A percentile compares a stretch with the other conserved stretches of the same genome.
phyloP scores from a whole-genome alignment of 1,140 invertebrate species.

The Agrilus planipennis region DNA sequence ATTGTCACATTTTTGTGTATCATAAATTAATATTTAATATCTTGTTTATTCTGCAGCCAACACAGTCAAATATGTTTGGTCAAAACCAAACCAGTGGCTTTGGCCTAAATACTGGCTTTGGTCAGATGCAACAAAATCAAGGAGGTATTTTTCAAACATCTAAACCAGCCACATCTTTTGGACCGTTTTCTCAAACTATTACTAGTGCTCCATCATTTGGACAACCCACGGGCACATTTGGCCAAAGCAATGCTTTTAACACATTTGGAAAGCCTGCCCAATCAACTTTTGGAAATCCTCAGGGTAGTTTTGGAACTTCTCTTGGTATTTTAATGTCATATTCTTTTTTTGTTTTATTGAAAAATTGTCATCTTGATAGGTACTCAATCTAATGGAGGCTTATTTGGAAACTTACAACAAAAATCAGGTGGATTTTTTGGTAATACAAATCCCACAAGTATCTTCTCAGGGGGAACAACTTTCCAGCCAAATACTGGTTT shows the following conservation, averaged over 20 bases:
- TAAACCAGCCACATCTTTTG: conserved; percentile 12
- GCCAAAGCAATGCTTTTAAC: conserved; percentile 5
- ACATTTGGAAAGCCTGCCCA: conserved; percentile 10
- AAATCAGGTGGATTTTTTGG: conserved; percentile 9
- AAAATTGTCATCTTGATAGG: no score
- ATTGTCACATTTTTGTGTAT: not conserved
- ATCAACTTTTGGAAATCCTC: conserved; percentile 5
- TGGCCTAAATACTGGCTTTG: no score
- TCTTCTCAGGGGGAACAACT: conserved; percentile 1
- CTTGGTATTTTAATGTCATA: not conserved
- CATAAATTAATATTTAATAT: no score
- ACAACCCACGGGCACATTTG: conserved; percentile 5
- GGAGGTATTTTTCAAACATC: conserved; percentile 10
- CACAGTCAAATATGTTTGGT: conserved; percentile 40
- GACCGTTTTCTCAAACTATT: conserved; percentile 11
- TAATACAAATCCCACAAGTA: not conserved
- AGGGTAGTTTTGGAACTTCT: conserved; percentile 16
- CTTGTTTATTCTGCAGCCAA: no score
- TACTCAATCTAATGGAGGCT: conserved; percentile 1
- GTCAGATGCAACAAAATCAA: conserved; percentile 5
- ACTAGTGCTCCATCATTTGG: conserved; percentile 10
- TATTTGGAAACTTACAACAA: conserved; percentile 4
- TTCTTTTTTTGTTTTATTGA: no score
- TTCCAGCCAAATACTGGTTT: conserved; percentile 16
- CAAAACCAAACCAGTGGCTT: no score